Evolutionary conservation across 2,888 invertebrate species (phyloP), one percentile per base, ranked within the genome.

Genomic region (Dendrolimus pini): DNA sequence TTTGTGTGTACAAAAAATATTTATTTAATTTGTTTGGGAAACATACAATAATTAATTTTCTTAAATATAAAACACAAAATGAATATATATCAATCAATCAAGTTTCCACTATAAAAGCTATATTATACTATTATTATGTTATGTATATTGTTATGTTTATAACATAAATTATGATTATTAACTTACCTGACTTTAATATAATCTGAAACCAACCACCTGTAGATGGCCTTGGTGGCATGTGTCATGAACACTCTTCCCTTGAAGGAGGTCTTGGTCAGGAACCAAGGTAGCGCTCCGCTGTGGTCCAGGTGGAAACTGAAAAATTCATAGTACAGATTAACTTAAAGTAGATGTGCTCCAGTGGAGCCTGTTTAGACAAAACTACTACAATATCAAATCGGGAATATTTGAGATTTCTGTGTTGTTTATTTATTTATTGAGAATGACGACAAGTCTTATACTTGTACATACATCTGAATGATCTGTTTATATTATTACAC

Each of bases 221-320:
- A 99, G 74, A 99, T 99, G 41, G 99, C 99, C 92, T 99, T 99
- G 0, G 99, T 99, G 0, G 99, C 99, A 80, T 99, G 99, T 0
- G 99, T 99, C 99, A 99, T 99, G 80, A 99, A 99, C 81, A 99
- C 99, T 54, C 98, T 93, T 0, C 99, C 99, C 74, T 97, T 98
- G 83, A 99, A 99, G 58, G 96, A 97, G 0, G 99, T 99, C 83
- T 99, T 99, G 72, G 96, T 95, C 41, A 99, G 91, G 81, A 99
- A 98, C 98, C 99, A 99, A 0, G 99, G 99, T 59, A 99, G 85
- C 0, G 99, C 99, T 1, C 99, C 99, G 71, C 98, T 97, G 87
- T 99, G 99, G 82, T 99, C 99, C 78, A 99, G 91, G 87, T 99
- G 99, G 81, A 99, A 99, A 89, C 97, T 97, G 76, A 60, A 89